Base-by-base conservation (phyloP, 2,113 vertebrate species). In the Perccottus glenii region DNA sequence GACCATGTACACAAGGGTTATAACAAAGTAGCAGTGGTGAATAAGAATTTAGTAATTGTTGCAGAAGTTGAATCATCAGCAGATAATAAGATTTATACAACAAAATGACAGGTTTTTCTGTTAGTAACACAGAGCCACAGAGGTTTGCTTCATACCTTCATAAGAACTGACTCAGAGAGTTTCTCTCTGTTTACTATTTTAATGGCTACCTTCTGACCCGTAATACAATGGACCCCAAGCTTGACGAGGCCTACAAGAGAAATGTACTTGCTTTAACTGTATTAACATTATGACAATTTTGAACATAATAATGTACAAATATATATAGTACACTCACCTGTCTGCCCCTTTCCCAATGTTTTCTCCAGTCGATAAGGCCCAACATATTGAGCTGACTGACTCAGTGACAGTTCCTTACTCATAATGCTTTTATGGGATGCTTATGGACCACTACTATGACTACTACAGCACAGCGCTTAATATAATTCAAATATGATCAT, bases 101-200 rank as follows among this genome's bases (percentile, higher is more conserved):
- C 5, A 52, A 50, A 77, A 63, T 55, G 53, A 50, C 49, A 49
- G 48, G 9, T 19, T 5, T 55, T 64, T 27, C 51, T 6, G 16
- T 78, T 57, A 63, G 42, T 19, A 60, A 62, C 43, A 27, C 19
- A 59, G 11, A 59, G 6, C 32, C 2, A 45, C 19, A 19, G 32
- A 4, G 19, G 19, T 27, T 63, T 88, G 57, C 71, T 95, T 94
- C 46, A 60, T 90, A 90, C 88, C 95, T 97, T 97, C 95, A 96
- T 97, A 79, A 97, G 87, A 64, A 97, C 96, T 0, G 96, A 96
- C 86, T 96, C 95, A 0, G 95, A 96, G 82, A 97, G 87, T 84
- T 96, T 96, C 92, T 96, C 96, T 76, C 96, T 90, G 91, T 97
- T 97, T 83, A 97, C 95, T 50, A 97, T 97, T 92, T 97, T 97